A percentile compares a stretch with the other conserved stretches of the same genome.
These are phyloP conservation scores for Alethe diademata DNA, from an alignment of 2,113 vertebrate genomes.

Conservation along the genomic window DNA sequence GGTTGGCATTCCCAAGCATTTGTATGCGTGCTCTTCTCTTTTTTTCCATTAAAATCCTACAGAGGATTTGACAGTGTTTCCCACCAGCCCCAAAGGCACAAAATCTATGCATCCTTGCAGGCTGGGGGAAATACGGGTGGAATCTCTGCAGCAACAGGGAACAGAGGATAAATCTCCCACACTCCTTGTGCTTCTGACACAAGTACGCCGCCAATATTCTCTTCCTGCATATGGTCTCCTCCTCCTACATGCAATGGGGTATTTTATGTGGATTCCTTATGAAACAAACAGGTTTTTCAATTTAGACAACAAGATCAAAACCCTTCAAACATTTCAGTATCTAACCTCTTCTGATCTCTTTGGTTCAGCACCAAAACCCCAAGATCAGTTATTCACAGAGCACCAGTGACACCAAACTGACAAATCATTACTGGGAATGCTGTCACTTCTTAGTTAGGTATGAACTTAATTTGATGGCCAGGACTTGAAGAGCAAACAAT, in stretches of 20 bases:
- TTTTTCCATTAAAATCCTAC: not conserved
- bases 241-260: not conserved
- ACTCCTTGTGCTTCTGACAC: not conserved
- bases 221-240: not conserved
- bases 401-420: not conserved
- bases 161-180: not conserved
- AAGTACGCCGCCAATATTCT: not conserved
- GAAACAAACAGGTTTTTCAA: not conserved
- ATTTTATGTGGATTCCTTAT: not conserved
- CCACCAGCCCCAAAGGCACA: not conserved
- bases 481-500: not conserved
- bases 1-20: rapidly evolving
- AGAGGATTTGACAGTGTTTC: not conserved
- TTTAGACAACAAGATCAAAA: not conserved
- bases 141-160: not conserved
- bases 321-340: not conserved
- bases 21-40: not conserved
- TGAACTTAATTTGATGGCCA: not conserved
- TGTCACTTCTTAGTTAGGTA: not conserved
- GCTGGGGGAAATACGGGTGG: not conserved
- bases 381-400: not conserved
- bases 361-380: not conserved
- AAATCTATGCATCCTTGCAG: not conserved
- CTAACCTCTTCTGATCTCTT: not conserved
- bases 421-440: not conserved